These are phyloP conservation scores for Cichlasoma orientale DNA, from an alignment of 2,797 vertebrate genomes.

Conservation along the genomic window DNA sequence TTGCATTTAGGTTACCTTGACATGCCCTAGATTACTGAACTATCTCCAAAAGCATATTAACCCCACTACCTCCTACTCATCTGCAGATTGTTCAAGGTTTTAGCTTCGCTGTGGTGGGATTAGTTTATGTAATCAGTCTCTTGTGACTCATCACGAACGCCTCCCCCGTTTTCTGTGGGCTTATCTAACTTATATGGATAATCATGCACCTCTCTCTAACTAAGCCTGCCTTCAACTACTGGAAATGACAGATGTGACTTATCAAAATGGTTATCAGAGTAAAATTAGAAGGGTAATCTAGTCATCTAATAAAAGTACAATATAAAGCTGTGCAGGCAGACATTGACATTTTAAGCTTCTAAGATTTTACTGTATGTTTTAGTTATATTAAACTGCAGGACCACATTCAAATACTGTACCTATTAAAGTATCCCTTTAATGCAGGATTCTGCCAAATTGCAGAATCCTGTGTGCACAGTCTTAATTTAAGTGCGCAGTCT, in stretches of 20 bases:
- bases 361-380: background rate
- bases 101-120: conserved; percentile 61
- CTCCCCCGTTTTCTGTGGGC: conserved; percentile 62
- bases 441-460: background rate
- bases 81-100: conserved; percentile 63
- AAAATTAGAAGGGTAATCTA: background rate
- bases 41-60: conserved; percentile 66
- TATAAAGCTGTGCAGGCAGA: background rate
- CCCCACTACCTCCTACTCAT: conserved; percentile 57
- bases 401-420: background rate
- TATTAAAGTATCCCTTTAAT: background rate
- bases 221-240: conserved; percentile 39
- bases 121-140: conserved; percentile 74
- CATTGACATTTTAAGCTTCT: conserved; percentile 7
- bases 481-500: background rate
- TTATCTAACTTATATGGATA: conserved; percentile 61
- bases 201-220: conserved; percentile 53
- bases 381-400: background rate
- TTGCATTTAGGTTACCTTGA: conserved; percentile 39
- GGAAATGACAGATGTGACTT: conserved; percentile 31
- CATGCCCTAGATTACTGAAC: conserved; percentile 46
- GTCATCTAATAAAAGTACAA: background rate
- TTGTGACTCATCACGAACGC: conserved; percentile 68
- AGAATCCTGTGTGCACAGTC: background rate
- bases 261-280: conserved; percentile 5